Evolutionary conservation across 2,797 vertebrate species (phyloP), one percentile per base, ranked within the genome.

Genomic region (Sternotherus odoratus): DNA sequence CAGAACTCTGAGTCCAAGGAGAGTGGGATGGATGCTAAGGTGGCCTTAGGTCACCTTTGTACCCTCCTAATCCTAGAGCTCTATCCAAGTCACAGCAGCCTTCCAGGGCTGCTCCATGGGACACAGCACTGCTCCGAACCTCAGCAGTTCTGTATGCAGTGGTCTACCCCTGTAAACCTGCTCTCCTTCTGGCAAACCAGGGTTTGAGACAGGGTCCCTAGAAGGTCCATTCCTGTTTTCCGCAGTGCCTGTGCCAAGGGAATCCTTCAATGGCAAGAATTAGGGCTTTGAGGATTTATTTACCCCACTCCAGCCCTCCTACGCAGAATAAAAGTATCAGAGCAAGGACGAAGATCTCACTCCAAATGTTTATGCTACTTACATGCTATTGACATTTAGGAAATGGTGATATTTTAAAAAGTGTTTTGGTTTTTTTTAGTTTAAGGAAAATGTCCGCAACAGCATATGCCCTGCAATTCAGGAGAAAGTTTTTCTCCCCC

Each of bases 111-210:
- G 74, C 72, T 56, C 17, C 26, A 39, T 21, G 77, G 51, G n/a
- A 2, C 15, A 2, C 75, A 54, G 48, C 16, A 51, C 77, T 66
- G 69, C 77, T 84, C 30, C 53, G 28, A 77, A 56, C 3, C 46
- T 50, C 63, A 15, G 28, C 0, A 82, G 33, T 30, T 60, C 49
- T 24, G 53, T 6, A 19, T 1, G 13, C 0, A 79, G 48, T 36
- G 43, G 15, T 74, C 26, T 66, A 36, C n/a, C 80, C 49, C 3
- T 51, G 21, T 90, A 28, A 54, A 0, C 5, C 5, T 75, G 54
- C 63, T 77, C 83, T n/a, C 26, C 43, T 8, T 49, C 36, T 54
- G 82, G 28, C n/a, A 79, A 51, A 36, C 36, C 33, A 63, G 10
- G n/a, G 17, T 10, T 60, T 36, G 16, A 36, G 17, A 66, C 17